Conservation (phyloP, 2,888 invertebrate genomes). For the Blera fallax region DNA sequence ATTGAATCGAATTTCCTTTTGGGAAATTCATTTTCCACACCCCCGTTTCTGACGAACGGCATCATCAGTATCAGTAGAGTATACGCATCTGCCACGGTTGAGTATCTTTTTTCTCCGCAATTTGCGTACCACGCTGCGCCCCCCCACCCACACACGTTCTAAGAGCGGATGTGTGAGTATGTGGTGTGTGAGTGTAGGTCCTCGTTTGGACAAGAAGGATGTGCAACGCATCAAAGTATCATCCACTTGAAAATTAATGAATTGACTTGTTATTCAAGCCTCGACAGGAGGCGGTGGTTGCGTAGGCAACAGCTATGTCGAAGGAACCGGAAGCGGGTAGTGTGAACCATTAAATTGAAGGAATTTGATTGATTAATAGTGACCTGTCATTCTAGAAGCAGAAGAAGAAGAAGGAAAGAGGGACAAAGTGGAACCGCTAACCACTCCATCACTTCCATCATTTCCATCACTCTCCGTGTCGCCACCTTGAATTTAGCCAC, state of each 20-base stretch:
- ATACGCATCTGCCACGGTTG: conserved; percentile 37
- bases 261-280: conserved; percentile 72
- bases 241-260: conserved; percentile 70
- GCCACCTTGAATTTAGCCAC: conserved; percentile 38
- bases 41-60: conserved; percentile 14
- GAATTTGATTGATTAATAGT: conserved; percentile 70
- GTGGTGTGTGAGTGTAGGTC: no score
- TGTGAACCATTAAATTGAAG: conserved; percentile 69
- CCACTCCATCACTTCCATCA: conserved; percentile 58
- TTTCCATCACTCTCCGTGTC: conserved; percentile 43
- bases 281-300: conserved; percentile 26
- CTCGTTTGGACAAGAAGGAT: conserved; percentile 46
- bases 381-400: conserved; percentile 60
- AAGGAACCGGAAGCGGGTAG: conserved; percentile 45
- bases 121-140: conserved; percentile 34
- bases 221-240: conserved; percentile 67
- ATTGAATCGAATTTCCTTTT: conserved; percentile 62
- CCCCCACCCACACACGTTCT: not conserved
- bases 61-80: not conserved
- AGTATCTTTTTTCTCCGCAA: conserved; percentile 43
- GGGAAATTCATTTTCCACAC: conserved; percentile 46
- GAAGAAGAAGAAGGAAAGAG: not conserved
- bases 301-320: conserved; percentile 1
- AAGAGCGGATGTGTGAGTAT: not conserved
- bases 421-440: conserved; percentile 26